Base-by-base conservation (phyloP, 2,113 vertebrate species). In the Pteruthius melanotis region DNA sequence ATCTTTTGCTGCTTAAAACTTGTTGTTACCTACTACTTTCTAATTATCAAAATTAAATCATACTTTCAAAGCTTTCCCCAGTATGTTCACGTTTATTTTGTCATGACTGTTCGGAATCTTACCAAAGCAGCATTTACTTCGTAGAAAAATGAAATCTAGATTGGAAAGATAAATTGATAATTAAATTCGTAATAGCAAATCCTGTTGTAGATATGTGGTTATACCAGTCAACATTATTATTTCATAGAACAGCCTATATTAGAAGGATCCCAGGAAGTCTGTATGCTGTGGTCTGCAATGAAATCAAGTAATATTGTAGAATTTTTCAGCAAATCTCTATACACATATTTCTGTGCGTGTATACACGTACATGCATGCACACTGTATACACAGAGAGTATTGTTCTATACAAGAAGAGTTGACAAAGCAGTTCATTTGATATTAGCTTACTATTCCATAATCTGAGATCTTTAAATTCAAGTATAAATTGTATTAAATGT, bases 81-180 rank as follows among this genome's bases (percentile, higher is more conserved):
- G 16, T 96, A 92, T 81, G 76, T 95, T 96, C 96, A 90, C 30
- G 21, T 94, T 97, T 98, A 93, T 90, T 95, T 96, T 97, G 84
- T 97, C 77, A 49, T 71, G 78, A 94, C 87, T 92, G 70, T 97
- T 96, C 6, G 64, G 89, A 97, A 97, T 97, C 93, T 96, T 97
- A 97, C 96, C 96, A 97, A 97, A 96, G 93, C 98, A 96, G 93
- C 96, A 83, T 97, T 96, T 97, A 91, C 89, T 93, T 82, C 79
- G 95, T 97, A 97, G 94, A 95, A 91, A 90, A 97, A 95, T 52
- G 21, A 90, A 92, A 94, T 70, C 40, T 90, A 92, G 91, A 71
- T 88, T 77, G 85, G 75, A 77, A 89, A 85, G 76, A 86, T 90
- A 94, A 91, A 92, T 89, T 59, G 16, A 65, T 95, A 91, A 95